These are phyloP conservation scores for Aethes cnicana DNA, from an alignment of 2,888 invertebrate genomes.

Conservation along the genomic window DNA sequence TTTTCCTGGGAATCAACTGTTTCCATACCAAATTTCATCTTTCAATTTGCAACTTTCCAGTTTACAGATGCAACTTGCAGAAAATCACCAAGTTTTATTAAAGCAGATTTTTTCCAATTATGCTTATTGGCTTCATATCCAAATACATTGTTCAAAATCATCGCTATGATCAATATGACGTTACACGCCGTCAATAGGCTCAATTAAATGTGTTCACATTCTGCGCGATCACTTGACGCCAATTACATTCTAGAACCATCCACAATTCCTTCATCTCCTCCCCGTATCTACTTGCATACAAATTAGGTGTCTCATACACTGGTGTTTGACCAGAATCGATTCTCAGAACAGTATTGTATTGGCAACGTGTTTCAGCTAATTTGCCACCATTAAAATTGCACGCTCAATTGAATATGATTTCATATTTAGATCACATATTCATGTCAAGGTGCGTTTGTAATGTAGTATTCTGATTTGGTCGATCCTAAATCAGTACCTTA, in stretches of 20 bases:
- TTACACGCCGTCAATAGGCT: slow-evolving; percentile 37
- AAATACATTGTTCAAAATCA: background rate
- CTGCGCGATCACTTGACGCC: slow-evolving; percentile 36
- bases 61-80: no score
- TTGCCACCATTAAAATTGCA: slow-evolving; percentile 16
- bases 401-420: slow-evolving; percentile 7
- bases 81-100: no score
- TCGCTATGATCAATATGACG: slow-evolving; percentile 18
- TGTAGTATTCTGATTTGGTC: slow-evolving; percentile 16
- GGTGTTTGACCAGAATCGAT: slow-evolving; percentile 11
- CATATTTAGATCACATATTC: background rate
- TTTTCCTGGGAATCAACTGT: no score
- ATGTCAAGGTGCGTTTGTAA: slow-evolving; percentile 15
- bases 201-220: slow-evolving; percentile 35
- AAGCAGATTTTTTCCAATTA: no score
- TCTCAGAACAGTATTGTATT: slow-evolving; percentile 15
- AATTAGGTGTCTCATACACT: background rate
- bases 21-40: no score
- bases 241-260: slow-evolving; percentile 34
- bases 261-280: slow-evolving; percentile 2
- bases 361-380: slow-evolving; percentile 7
- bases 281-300: background rate
- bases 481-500: background rate
- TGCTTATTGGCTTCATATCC: no score
- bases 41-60: no score